These are phyloP conservation scores for Oncopodura yosiiana DNA, from an alignment of 1,140 invertebrate genomes.

Conservation along the genomic window DNA sequence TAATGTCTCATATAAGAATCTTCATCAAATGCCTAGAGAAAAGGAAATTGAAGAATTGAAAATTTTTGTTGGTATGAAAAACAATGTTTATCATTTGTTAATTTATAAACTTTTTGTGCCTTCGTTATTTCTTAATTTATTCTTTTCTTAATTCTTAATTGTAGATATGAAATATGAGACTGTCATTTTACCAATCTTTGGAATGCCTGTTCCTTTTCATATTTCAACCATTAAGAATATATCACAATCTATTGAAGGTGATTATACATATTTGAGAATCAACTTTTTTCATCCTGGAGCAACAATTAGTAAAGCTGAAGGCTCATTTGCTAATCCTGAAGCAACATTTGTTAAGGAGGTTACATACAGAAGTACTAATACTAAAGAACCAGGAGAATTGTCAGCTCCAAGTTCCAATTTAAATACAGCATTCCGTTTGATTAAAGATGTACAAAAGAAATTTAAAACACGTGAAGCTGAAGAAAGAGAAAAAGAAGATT, in stretches of 20 bases:
- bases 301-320: slow-evolving; percentile 84
- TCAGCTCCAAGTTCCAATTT: slow-evolving; percentile 90
- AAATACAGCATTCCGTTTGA: slow-evolving; percentile 90
- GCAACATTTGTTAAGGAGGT: slow-evolving; percentile 93
- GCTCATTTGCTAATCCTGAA: slow-evolving; percentile 84
- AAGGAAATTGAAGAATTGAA: slow-evolving; percentile 87
- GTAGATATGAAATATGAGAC: slow-evolving; percentile 94
- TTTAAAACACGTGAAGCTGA: slow-evolving; percentile 97
- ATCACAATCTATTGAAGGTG: slow-evolving; percentile 94
- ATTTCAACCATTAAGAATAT: slow-evolving; percentile 99
- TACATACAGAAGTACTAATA: slow-evolving; percentile 96
- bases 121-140: slow-evolving; percentile 4
- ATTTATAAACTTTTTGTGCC: not conserved
- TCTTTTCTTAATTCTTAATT: slow-evolving; percentile 35
- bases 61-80: slow-evolving; percentile 77
- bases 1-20: slow-evolving; percentile 87
- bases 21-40: slow-evolving; percentile 85
- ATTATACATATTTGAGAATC: slow-evolving; percentile 96
- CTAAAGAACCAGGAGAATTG: slow-evolving; percentile 93
- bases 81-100: slow-evolving; percentile 10
- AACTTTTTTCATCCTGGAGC: slow-evolving; percentile 99
- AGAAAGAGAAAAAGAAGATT: slow-evolving; percentile 94
- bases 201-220: slow-evolving; percentile 91
- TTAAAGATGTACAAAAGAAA: slow-evolving; percentile 99
- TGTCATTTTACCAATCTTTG: slow-evolving; percentile 91